These are phyloP conservation scores for Heliconius hermathena DNA, from an alignment of 1,140 invertebrate species.

Conservation along the genomic window DNA sequence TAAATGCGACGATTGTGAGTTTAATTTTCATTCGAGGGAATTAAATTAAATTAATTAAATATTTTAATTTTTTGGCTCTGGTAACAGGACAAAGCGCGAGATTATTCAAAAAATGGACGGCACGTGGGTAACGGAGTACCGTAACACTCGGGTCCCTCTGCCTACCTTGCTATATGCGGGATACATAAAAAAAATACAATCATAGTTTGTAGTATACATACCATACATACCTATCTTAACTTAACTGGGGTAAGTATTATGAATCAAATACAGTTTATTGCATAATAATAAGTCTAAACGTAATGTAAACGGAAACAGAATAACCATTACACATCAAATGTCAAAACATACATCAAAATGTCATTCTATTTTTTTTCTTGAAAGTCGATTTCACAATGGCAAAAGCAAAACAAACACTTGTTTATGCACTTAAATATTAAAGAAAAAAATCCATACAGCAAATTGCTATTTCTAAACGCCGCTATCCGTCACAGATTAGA, in stretches of 20 bases:
- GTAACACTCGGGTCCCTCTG: no score
- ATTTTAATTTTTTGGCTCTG: no score
- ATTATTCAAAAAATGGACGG: no score
- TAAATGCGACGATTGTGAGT: no score
- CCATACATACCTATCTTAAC: neutral
- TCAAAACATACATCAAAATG: constrained; percentile 19
- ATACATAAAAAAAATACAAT: no score
- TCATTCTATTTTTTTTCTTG: neutral
- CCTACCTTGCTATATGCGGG: no score
- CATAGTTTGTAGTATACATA: neutral
- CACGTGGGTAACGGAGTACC: no score
- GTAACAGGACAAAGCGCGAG: no score
- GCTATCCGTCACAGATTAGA: constrained; percentile 57
- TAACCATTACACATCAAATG: neutral
- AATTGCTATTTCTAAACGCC: constrained; percentile 59
- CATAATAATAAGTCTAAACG: neutral
- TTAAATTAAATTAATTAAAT: no score
- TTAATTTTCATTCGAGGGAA: no score
- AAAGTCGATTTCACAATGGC: neutral
- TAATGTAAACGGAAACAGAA: neutral
- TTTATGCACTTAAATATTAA: constrained; percentile 34
- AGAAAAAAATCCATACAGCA: constrained; percentile 43
- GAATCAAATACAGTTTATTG: neutral
- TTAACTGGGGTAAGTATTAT: neutral
- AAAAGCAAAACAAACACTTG: constrained; percentile 7